Base-by-base conservation (phyloP, 2,797 vertebrate genomes). In the Acrocephalus scirpaceus region DNA sequence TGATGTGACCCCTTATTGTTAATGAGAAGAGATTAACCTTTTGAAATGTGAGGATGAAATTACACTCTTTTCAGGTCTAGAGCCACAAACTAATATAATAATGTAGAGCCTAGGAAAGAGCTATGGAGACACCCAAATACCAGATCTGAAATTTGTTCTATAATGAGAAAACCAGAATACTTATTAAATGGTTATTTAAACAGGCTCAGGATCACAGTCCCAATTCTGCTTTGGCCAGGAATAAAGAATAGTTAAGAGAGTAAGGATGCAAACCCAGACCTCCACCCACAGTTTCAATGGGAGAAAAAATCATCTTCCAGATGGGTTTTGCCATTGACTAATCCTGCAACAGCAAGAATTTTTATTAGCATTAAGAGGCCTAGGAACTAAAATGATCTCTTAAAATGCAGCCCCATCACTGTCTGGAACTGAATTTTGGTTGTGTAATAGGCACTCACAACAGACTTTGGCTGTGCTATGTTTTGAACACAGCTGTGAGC, bases 41-140 rank as follows among this genome's bases (percentile, higher is more conserved):
- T 86, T 53, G 78, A 93, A 94, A 91, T 30, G 19, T 11, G 34
- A 90, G 58, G 61, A 88, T 95, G 90, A 96, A 95, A 95, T 92
- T 90, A 92, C 72, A 91, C 26, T 64, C 62, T 58, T 23, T 72
- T 77, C 72, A 83, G 58, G 44, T 85, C 44, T 36, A 72, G 44
- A 83, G 27, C 16, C 85, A 81, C 10, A 6, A 92, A 29, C 32
- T 66, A 86, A 91, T 92, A 80, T n/a, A 91, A 92, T 78, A 75
- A 78, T 2, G 11, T 9, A 66, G 48, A 86, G 57, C 25, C 81
- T 88, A 58, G 54, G 44, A 74, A 91, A 96, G 70, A 74, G 54
- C 47, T 86, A 66, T 5, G 16, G 65, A 69, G 75, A 65, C 58
- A 75, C 10, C 16, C 44, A 44, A 79, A 93, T 25, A 60, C 51